Evolutionary conservation across 1,140 invertebrate species (phyloP).

Genomic region (Cheumatopsyche charites): DNA sequence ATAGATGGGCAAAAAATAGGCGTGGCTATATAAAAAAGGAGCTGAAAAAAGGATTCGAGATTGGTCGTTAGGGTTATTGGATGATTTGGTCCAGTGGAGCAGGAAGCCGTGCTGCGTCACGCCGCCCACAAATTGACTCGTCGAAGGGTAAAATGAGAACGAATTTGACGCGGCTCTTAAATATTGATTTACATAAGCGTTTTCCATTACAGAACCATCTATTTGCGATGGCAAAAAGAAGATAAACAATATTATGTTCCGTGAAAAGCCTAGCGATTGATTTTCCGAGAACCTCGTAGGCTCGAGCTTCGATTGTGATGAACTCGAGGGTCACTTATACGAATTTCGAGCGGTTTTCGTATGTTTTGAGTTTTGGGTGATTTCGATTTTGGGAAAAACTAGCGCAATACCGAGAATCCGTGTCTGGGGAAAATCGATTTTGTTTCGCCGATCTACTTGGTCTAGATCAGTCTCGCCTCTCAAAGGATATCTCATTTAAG

Average conservation of each 20-base stretch:
- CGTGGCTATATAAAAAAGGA: constrained; percentile 13
- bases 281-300: not conserved
- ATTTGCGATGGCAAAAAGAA: not conserved
- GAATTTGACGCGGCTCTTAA: not conserved
- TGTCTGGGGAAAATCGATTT: constrained; percentile 28
- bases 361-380: too few species aligned
- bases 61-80: constrained; percentile 22
- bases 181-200: constrained; percentile 14
- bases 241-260: not conserved
- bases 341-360: too few species aligned
- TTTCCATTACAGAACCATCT: not conserved
- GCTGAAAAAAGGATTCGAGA: constrained; percentile 20
- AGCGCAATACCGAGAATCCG: not conserved
- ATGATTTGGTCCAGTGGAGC: constrained; percentile 26
- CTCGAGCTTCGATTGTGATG: too few species aligned
- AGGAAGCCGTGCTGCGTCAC: constrained; percentile 19
- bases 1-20: constrained; percentile 17
- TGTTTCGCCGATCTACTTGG: constrained; percentile 18
- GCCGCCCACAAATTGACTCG: constrained; percentile 22
- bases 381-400: not conserved
- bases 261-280: not conserved
- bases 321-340: too few species aligned
- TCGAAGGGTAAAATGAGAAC: constrained; percentile 5
- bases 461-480: constrained; percentile 31
- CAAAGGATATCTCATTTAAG: constrained; percentile 42